A percentile compares a stretch with the other conserved stretches of the same genome.
Conservation (phyloP, 2,888 invertebrate genomes). For the Drosophila pullipes region DNA sequence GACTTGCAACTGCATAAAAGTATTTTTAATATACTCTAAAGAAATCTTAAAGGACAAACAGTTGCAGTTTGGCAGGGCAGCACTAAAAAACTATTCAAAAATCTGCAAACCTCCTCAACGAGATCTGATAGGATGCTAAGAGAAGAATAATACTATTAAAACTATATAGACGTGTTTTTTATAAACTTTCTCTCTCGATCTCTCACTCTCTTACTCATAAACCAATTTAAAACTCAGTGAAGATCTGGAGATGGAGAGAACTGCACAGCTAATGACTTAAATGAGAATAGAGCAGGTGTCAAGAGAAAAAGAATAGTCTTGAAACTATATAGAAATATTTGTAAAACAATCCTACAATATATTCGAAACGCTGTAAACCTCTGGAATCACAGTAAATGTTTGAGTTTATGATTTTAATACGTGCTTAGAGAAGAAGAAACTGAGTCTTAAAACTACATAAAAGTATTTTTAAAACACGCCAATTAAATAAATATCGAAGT, state of each 20-base stretch:
- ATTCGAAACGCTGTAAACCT: accelerated
- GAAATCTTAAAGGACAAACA: not conserved
- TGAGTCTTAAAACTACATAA: not conserved
- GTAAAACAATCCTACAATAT: not conserved
- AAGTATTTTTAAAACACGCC: not conserved
- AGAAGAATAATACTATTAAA: not conserved
- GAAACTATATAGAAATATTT: not conserved
- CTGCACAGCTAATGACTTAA: not conserved
- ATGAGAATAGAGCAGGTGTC: not conserved
- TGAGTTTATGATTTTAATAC: not conserved
- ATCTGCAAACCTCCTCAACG: accelerated
- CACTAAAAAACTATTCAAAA: not conserved
- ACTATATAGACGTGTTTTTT: no score
- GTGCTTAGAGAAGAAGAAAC: not conserved
- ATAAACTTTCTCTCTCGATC: not conserved
- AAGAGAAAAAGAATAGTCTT: not conserved
- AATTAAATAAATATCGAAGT: not conserved
- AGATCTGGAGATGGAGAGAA: not conserved
- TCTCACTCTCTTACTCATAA: not conserved
- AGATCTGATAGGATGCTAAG: not conserved
- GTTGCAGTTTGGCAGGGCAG: no score
- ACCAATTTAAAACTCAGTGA: not conserved
- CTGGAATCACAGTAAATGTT: not conserved
- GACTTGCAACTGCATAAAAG: not conserved
- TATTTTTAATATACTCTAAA: not conserved